A percentile compares a stretch with the other conserved stretches of the same genome.
Conservation (phyloP, 2,113 vertebrate species). For the Bubo blakistoni region DNA sequence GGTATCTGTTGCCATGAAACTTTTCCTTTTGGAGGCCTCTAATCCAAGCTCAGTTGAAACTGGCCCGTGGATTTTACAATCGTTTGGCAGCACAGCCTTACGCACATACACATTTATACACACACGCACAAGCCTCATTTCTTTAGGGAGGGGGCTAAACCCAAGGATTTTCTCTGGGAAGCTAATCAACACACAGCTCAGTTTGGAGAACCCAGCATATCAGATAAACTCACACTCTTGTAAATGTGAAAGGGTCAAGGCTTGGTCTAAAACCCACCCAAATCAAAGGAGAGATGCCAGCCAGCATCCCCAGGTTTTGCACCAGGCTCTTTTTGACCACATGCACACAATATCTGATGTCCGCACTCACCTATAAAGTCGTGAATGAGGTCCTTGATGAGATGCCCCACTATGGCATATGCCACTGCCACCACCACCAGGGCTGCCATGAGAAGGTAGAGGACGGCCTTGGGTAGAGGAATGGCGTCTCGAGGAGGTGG, state of each 20-base stretch:
- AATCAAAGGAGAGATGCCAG: not conserved
- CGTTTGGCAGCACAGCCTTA: not conserved
- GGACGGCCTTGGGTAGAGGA: slow-evolving; percentile 85
- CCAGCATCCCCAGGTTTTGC: not conserved
- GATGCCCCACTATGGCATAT: slow-evolving; percentile 86
- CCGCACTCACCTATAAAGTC: slow-evolving; percentile 83
- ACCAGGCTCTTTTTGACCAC: not conserved
- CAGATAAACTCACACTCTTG: not conserved
- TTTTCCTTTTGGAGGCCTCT: not conserved
- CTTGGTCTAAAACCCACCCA: not conserved
- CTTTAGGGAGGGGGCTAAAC: not conserved
- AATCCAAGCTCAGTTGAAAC: not conserved
- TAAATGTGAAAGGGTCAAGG: not conserved
- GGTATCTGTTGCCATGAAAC: not conserved
- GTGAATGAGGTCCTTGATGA: slow-evolving; percentile 87
- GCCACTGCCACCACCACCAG: slow-evolving; percentile 88
- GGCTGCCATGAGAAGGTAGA: slow-evolving; percentile 89
- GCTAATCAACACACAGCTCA: not conserved
- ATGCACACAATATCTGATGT: not conserved
- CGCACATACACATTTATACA: not conserved
- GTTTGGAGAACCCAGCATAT: not conserved
- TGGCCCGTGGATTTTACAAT: not conserved
- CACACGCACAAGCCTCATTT: not conserved
- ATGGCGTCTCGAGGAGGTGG: slow-evolving; percentile 78
- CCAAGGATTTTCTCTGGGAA: not conserved